Evolutionary conservation across 2,113 vertebrate species (phyloP).

Genomic region (Kryptolebias marmoratus): DNA sequence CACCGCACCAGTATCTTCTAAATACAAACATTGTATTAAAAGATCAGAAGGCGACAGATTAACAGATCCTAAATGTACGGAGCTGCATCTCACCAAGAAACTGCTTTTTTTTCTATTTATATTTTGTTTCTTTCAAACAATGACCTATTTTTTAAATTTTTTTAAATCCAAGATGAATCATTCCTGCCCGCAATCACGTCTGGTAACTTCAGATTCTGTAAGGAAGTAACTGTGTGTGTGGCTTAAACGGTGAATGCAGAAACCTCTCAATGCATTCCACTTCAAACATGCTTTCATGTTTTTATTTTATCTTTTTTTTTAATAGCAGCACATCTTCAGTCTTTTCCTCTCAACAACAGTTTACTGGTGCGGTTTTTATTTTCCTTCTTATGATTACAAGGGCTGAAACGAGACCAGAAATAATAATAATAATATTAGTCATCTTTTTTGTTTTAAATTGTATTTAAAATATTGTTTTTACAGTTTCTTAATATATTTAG

Average conservation of each 20-base stretch:
- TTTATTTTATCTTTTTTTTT: constrained; percentile 1
- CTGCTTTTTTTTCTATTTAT: neutral
- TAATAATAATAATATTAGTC: no score
- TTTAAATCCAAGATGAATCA: constrained; percentile 27
- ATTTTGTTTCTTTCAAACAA: constrained; percentile 15
- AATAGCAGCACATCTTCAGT: neutral
- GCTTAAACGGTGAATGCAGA: constrained; percentile 10
- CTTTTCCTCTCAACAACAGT: constrained; percentile 9
- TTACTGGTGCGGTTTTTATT: neutral
- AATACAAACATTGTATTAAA: constrained; percentile 14
- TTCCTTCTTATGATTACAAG: neutral
- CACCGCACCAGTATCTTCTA: constrained; percentile 2
- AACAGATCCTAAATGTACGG: neutral
- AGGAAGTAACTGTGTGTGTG: constrained; percentile 6
- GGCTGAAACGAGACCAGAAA: constrained; percentile 21
- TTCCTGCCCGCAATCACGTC: constrained; percentile 42
- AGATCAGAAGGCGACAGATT: neutral
- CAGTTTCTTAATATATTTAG: neutral
- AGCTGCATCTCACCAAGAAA: neutral
- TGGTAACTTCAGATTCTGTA: neutral
- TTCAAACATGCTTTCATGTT: constrained; percentile 6
- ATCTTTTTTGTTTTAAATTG: neutral
- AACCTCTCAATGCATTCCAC: constrained; percentile 14
- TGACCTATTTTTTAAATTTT: constrained; percentile 19
- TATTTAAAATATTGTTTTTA: constrained; percentile 12